phyloP scores from a whole-genome alignment of 2,888 invertebrate species.

The Drosophila gaucha region DNA sequence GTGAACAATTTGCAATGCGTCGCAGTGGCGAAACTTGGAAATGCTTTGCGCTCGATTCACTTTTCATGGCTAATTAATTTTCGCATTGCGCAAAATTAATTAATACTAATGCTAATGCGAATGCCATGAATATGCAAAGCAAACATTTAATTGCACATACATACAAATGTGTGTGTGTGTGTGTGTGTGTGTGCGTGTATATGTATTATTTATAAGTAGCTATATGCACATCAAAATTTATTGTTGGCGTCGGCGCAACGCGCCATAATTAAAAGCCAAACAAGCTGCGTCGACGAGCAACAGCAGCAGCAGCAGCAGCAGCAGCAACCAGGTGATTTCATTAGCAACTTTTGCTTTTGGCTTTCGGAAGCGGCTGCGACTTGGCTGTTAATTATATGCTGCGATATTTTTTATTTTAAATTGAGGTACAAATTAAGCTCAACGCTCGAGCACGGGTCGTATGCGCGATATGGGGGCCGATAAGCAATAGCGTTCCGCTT shows the following conservation, averaged over 20 bases:
- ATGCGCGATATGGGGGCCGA: slow-evolving; percentile 44
- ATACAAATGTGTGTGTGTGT: slow-evolving; percentile 8
- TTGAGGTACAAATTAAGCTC: slow-evolving; percentile 15
- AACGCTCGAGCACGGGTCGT: slow-evolving; percentile 17
- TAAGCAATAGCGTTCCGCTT: slow-evolving; percentile 32
- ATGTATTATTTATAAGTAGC: slow-evolving; percentile 37
- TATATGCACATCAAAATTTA: slow-evolving; percentile 66
- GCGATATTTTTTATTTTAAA: slow-evolving; percentile 37
- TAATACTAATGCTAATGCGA: slow-evolving; percentile 66
- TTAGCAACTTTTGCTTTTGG: slow-evolving; percentile 54
- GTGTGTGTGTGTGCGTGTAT: slow-evolving; percentile 6
- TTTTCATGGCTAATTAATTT: slow-evolving; percentile 79
- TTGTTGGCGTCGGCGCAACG: slow-evolving; percentile 70
- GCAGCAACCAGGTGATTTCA: slow-evolving; percentile 59
- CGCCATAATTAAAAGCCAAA: slow-evolving; percentile 76
- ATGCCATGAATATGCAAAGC: slow-evolving; percentile 75
- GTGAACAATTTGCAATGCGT: slow-evolving; percentile 55
- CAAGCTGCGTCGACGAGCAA: slow-evolving; percentile 58
- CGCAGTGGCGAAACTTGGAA: slow-evolving; percentile 48
- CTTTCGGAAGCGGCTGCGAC: slow-evolving; percentile 56
- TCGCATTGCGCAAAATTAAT: slow-evolving; percentile 77
- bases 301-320: slow-evolving; percentile 4
- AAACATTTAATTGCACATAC: slow-evolving; percentile 45
- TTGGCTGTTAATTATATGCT: slow-evolving; percentile 66
- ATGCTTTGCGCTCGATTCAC: slow-evolving; percentile 75